phyloP scores from a whole-genome alignment of 2,888 invertebrate species.

The Luperina testacea region DNA sequence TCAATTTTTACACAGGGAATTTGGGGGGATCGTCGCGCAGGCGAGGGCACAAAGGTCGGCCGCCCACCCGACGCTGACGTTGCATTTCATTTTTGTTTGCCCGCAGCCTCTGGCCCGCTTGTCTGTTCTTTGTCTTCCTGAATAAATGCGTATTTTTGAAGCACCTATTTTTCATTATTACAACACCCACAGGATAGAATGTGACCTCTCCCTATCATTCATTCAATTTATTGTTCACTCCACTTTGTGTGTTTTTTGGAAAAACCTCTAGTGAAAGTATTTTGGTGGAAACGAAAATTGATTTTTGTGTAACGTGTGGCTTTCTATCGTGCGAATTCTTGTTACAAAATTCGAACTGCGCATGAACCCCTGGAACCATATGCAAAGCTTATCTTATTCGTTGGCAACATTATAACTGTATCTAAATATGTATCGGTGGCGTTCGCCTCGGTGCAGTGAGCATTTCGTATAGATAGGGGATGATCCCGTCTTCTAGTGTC shows the following conservation, averaged over 20 bases:
- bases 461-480: slow-evolving; percentile 83
- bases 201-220: slow-evolving; percentile 71
- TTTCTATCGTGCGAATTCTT: slow-evolving; percentile 44
- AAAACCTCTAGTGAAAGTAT: slow-evolving; percentile 59
- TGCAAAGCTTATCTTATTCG: slow-evolving; percentile 69
- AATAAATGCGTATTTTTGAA: slow-evolving; percentile 85
- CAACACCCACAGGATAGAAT: slow-evolving; percentile 74
- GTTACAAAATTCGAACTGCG: slow-evolving; percentile 43
- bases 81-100: slow-evolving; percentile 87
- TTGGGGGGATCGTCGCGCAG: slow-evolving; percentile 78
- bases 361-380: slow-evolving; percentile 40
- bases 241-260: slow-evolving; percentile 56
- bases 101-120: slow-evolving; percentile 79
- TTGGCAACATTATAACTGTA: slow-evolving; percentile 66
- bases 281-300: slow-evolving; percentile 62
- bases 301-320: slow-evolving; percentile 58
- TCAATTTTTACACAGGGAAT: slow-evolving; percentile 86
- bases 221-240: slow-evolving; percentile 65
- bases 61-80: slow-evolving; percentile 81
- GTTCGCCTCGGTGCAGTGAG: slow-evolving; percentile 78
- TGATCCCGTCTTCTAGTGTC: slow-evolving; percentile 84
- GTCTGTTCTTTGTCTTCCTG: slow-evolving; percentile 84
- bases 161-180: slow-evolving; percentile 82
- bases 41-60: slow-evolving; percentile 81
- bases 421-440: slow-evolving; percentile 72